Evolutionary conservation across 2,113 vertebrate genomes (phyloP).

Genomic region (Montifringilla adamsi): DNA sequence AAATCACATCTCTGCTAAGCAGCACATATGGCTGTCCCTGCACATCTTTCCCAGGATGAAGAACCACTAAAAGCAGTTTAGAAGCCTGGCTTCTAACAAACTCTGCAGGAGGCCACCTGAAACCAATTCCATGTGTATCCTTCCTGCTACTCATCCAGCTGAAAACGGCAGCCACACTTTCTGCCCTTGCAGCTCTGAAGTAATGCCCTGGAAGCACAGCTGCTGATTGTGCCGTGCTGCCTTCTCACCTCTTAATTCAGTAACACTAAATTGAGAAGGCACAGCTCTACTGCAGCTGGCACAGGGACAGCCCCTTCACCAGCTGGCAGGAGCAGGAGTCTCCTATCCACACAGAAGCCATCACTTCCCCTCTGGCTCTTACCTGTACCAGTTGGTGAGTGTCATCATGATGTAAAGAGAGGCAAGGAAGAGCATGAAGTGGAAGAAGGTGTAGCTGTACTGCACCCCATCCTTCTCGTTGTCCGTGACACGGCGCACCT

Average conservation of each 20-base stretch:
- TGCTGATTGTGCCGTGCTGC: neutral
- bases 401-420: conserved; percentile 99
- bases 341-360: neutral
- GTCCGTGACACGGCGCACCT: conserved; percentile 77
- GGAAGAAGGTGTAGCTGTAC: conserved; percentile 91
- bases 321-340: neutral
- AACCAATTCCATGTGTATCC: neutral
- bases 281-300: neutral
- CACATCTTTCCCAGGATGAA: neutral
- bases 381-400: conserved; percentile 97
- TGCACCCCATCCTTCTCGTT: conserved; percentile 87
- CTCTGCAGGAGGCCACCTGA: neutral
- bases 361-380: neutral
- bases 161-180: neutral
- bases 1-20: neutral
- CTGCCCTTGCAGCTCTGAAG: neutral
- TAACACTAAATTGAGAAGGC: neutral
- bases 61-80: neutral
- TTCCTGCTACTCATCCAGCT: neutral
- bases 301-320: neutral
- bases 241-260: neutral
- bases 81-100: neutral
- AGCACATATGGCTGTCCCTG: neutral
- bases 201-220: neutral
- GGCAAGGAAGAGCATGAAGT: conserved; percentile 89